Evolutionary conservation across 2,113 vertebrate genomes (phyloP).

Genomic region (Pseudolaguvia tuberculata): DNA sequence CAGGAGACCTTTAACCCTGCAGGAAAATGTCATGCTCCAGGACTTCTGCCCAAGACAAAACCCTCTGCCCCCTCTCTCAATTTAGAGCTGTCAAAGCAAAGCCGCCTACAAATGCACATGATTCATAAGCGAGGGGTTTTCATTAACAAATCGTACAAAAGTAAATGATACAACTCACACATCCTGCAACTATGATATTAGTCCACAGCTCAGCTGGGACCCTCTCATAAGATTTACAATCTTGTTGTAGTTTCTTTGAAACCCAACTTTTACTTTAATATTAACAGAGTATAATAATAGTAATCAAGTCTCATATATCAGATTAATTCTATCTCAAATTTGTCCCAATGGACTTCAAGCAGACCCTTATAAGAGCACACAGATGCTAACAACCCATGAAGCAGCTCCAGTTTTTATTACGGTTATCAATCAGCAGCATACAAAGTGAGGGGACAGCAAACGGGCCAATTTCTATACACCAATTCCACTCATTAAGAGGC

Average conservation of each 20-base stretch:
- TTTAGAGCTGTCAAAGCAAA: constrained; percentile 29
- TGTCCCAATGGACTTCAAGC: constrained; percentile 22
- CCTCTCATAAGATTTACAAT: constrained; percentile 1
- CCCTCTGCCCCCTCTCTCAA: constrained; percentile 24
- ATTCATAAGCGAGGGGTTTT: constrained; percentile 37
- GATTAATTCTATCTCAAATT: background rate
- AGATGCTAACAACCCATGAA: constrained; percentile 26
- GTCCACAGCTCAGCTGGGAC: background rate
- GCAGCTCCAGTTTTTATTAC: constrained; percentile 43
- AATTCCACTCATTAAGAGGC: constrained; percentile 45
- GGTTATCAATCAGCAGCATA: constrained; percentile 45
- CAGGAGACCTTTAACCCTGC: constrained; percentile 62
- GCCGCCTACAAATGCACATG: constrained; percentile 16
- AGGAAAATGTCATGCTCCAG: constrained; percentile 59
- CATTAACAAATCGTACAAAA: background rate
- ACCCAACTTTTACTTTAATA: constrained; percentile 11
- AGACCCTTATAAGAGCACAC: constrained; percentile 28
- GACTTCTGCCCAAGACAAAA: constrained; percentile 50
- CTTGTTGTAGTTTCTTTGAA: background rate
- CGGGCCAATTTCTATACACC: constrained; percentile 36
- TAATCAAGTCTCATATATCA: too few species aligned
- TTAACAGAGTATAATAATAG: background rate
- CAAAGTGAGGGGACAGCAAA: constrained; percentile 42
- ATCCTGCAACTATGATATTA: background rate
- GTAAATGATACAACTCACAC: background rate